These are phyloP conservation scores for Epinephelus cyanopodus DNA, from an alignment of 2,113 vertebrate species.

Conservation along the genomic window DNA sequence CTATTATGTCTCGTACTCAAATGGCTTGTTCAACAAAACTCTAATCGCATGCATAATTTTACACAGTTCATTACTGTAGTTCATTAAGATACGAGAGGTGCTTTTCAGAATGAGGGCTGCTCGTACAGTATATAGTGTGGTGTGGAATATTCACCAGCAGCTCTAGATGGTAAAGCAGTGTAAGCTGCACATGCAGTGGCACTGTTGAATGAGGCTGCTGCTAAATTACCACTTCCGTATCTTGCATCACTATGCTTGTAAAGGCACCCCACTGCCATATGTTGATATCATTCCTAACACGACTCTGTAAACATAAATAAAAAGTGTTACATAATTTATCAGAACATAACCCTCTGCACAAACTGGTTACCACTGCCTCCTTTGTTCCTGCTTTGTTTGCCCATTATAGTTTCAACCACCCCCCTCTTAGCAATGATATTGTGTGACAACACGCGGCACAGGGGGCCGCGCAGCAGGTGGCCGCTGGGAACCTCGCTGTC, in stretches of 20 bases:
- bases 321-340: conserved; percentile 25
- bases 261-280: conserved; percentile 15
- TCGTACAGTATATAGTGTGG: background rate
- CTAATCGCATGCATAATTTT: conserved; percentile 74
- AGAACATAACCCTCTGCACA: background rate
- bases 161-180: conserved; percentile 14
- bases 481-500: conserved; percentile 46
- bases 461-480: conserved; percentile 53
- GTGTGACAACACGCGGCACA: conserved; percentile 38
- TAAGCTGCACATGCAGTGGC: conserved; percentile 12
- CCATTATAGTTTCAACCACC: background rate
- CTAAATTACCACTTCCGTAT: conserved; percentile 3
- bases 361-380: background rate
- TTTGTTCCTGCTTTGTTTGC: conserved; percentile 1
- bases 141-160: background rate
- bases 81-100: conserved; percentile 73
- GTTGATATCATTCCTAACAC: conserved; percentile 13
- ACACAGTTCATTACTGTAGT: conserved; percentile 72
- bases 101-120: conserved; percentile 42
- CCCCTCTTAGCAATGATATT: conserved; percentile 37
- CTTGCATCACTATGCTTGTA: background rate
- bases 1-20: conserved; percentile 74
- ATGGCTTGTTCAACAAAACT: conserved; percentile 81
- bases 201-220: conserved; percentile 17
- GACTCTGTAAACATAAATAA: conserved; percentile 33